Conservation (phyloP, 2,797 vertebrate species). For the Myotis myotis region DNA sequence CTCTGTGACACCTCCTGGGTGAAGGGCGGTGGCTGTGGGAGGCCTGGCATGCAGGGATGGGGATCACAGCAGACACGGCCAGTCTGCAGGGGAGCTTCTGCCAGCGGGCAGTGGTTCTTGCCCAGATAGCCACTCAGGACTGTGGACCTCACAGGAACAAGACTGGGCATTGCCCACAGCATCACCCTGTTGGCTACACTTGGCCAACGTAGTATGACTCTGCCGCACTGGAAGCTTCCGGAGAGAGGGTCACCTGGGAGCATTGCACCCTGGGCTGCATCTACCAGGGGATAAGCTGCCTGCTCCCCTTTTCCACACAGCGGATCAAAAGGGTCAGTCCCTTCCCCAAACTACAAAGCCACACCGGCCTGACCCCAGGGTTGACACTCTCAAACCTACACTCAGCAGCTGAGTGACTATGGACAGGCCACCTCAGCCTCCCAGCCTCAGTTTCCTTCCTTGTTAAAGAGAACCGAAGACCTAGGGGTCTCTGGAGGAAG, state of each 20-base stretch:
- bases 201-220: background rate
- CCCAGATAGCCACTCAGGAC: background rate
- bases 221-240: background rate
- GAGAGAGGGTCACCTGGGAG: background rate
- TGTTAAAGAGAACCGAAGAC: background rate
- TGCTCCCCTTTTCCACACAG: background rate
- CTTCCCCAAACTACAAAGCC: background rate
- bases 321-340: background rate
- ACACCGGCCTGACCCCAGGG: background rate
- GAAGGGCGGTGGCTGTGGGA: background rate
- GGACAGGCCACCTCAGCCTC: background rate
- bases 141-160: background rate
- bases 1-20: background rate
- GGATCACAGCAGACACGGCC: background rate
- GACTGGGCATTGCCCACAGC: background rate
- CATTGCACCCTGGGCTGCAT: background rate
- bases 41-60: rapidly evolving
- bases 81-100: background rate
- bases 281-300: background rate
- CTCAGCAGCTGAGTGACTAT: background rate
- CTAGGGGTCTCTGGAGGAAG: background rate
- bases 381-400: too few relatives aligned
- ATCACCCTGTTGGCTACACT: background rate
- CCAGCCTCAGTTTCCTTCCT: background rate
- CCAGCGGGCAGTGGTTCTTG: background rate